Evolutionary conservation across 1,140 invertebrate genomes (phyloP), one percentile per base, ranked within the genome.

Genomic region (Plectrocnemia conspersa): DNA sequence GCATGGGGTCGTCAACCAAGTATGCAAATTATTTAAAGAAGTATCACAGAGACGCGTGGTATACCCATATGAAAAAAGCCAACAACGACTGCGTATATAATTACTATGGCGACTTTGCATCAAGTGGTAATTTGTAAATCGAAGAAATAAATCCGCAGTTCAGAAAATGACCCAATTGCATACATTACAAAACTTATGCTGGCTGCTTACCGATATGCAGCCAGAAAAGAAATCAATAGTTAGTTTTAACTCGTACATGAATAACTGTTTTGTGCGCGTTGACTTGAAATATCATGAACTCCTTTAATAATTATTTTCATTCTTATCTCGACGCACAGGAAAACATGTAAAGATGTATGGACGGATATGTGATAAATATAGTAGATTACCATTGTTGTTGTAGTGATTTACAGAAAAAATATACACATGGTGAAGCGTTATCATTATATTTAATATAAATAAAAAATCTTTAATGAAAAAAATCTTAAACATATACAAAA

Each of bases 81-180:
- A n/a, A n/a, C n/a, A n/a, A n/a, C n/a, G n/a, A n/a, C n/a, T n/a
- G n/a, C n/a, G n/a, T n/a, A n/a, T n/a, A n/a, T n/a, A n/a, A n/a
- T n/a, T n/a, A n/a, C n/a, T n/a, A n/a, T n/a, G n/a, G n/a, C n/a
- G n/a, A n/a, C n/a, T n/a, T n/a, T n/a, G 46, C 13, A 42, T 38
- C 40, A 38, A 40, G 32, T 25, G 35, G 36, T 29, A 41, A 38
- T 52, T 52, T 41, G 50, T 52, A 15, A 52, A 44, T 52, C 36
- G 40, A 52, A 52, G 50, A 25, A 52, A 25, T 16, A 11, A 40
- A 42, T 44, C 36, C 21, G 36, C 50, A 41, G n/a, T n/a, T n/a
- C n/a, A n/a, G n/a, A 29, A 41, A 52, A 41, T 40, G 50, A 52
- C 50, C 50, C 50, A 52, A 52, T 15, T 52, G 50, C 50, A 52